phyloP scores from a whole-genome alignment of 2,797 vertebrate species.

The Somateria mollissima region DNA sequence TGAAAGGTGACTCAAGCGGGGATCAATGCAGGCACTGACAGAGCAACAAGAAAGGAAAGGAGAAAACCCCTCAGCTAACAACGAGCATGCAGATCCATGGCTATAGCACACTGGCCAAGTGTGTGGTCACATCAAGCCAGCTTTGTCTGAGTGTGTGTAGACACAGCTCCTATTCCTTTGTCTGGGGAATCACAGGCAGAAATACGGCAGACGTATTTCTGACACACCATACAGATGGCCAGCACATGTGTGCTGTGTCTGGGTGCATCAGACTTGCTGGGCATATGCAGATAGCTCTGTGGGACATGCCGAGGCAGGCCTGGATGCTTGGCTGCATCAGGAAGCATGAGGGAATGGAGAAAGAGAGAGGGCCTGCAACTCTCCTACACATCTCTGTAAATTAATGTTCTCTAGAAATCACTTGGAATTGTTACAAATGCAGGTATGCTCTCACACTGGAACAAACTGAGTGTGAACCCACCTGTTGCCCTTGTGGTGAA shows the following conservation, averaged over 20 bases:
- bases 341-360: neutral
- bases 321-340: neutral
- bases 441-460: fast-evolving
- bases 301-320: neutral
- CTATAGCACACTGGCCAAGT: fast-evolving
- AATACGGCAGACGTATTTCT: neutral
- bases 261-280: neutral
- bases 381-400: fast-evolving
- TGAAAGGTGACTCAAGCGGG: conserved; percentile 22
- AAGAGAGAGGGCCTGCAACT: neutral
- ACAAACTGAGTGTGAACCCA: neutral
- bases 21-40: conserved; percentile 10
- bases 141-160: neutral
- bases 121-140: neutral
- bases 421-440: neutral
- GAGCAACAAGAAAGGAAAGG: neutral
- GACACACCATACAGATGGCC: neutral
- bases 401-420: neutral
- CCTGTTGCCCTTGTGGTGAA: fast-evolving
- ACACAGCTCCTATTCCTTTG: neutral
- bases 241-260: neutral
- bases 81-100: fast-evolving
- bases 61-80: neutral
- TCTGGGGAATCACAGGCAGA: neutral
- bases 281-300: neutral